A percentile compares a stretch with the other conserved stretches of the same genome.
Conservation (phyloP, 2,113 vertebrate genomes). For the Lucifuga dentata region DNA sequence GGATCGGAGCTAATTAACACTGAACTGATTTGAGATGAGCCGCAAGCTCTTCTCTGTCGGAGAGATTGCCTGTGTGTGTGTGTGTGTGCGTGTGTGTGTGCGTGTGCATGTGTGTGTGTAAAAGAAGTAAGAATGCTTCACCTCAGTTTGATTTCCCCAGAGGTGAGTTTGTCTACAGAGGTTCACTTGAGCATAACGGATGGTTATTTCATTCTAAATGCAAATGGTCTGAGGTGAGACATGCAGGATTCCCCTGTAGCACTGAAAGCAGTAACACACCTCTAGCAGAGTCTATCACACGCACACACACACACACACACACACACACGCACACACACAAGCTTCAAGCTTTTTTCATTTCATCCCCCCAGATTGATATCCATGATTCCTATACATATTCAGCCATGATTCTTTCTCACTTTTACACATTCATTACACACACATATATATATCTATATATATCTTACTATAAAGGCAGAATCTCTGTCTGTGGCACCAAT, state of each 20-base stretch:
- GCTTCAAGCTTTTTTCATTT: conserved; percentile 32
- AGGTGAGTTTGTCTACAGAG: conserved; percentile 51
- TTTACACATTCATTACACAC: neutral
- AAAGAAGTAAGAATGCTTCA: conserved; percentile 1
- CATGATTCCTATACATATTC: conserved; percentile 10
- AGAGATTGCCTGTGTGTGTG: conserved; percentile 5
- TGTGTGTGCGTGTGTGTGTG: conserved; percentile 1
- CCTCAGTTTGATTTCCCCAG: conserved; percentile 64
- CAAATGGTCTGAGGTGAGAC: conserved; percentile 42
- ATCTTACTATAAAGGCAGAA: too few species aligned
- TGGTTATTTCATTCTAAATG: conserved; percentile 65
- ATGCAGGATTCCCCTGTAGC: conserved; percentile 20
- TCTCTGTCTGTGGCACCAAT: too few species aligned
- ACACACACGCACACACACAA: neutral
- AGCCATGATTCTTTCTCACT: conserved; percentile 2
- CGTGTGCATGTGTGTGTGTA: neutral
- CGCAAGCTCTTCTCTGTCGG: conserved; percentile 34
- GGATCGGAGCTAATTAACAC: conserved; percentile 60
- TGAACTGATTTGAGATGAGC: conserved; percentile 63
- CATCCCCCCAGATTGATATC: conserved; percentile 16
- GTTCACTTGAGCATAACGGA: conserved; percentile 48
- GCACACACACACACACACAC: conserved; percentile 17
- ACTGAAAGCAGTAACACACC: neutral
- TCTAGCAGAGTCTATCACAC: neutral
- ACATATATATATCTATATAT: too few species aligned